Conservation (phyloP, 2,888 invertebrate genomes). For the Protonemura montana region DNA sequence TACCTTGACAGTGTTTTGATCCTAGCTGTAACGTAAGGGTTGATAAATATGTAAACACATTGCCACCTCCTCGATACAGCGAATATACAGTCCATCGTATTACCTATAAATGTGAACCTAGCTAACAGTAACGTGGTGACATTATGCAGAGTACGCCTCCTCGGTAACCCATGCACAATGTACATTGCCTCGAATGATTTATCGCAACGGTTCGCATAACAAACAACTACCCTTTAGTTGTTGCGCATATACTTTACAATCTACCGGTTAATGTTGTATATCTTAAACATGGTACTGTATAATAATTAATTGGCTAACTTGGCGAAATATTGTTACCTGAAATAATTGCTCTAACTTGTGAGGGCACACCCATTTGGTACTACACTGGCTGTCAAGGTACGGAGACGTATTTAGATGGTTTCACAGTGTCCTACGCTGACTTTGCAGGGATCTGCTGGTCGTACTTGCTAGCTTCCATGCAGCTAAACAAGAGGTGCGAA, state of each 20-base stretch:
- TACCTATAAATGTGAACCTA: background rate
- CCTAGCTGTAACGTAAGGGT: background rate
- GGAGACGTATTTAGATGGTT: constrained; percentile 22
- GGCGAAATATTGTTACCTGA: constrained; percentile 38
- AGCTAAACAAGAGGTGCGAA: background rate
- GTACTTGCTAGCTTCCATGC: background rate
- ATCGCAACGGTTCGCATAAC: background rate
- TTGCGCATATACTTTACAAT: background rate
- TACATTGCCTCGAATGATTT: background rate
- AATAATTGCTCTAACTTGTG: constrained; percentile 37
- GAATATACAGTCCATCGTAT: background rate
- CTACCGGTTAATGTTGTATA: constrained; percentile 7
- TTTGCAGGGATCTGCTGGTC: background rate
- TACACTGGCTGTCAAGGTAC: constrained; percentile 13
- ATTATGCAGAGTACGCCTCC: constrained; percentile 7
- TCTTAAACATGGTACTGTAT: constrained; percentile 22
- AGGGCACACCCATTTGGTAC: constrained; percentile 35
- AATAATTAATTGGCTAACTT: constrained; percentile 40
- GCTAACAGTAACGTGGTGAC: background rate
- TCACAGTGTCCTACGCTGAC: background rate
- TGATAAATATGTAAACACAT: background rate
- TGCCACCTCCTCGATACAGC: background rate
- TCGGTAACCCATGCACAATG: background rate
- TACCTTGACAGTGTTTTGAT: background rate
- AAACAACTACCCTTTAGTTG: constrained; percentile 40